Evolutionary conservation across 2,113 vertebrate genomes (phyloP), one percentile per base, ranked within the genome.

Genomic region (Ammodramus savannarum): DNA sequence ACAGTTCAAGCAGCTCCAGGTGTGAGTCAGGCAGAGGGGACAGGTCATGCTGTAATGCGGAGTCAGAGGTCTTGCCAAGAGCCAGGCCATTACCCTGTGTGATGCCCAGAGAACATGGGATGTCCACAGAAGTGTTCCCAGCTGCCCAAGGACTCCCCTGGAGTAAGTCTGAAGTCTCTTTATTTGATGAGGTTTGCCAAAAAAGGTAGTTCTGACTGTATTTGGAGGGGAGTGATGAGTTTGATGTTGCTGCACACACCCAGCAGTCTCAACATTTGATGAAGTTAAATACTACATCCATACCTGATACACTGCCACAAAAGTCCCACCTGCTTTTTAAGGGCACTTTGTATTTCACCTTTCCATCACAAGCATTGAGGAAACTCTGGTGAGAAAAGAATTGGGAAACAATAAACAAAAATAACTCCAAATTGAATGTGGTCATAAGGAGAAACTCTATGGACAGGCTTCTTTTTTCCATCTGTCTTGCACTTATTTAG

Each of bases 121-220:
- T 20, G 32, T 71, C 27, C 85, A n/a, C 0, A 0, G 2, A 43
- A 32, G 11, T 1, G 1, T 32, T 80, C 59, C 32, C 16, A 29
- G 27, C 13, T 48, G 54, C 57, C n/a, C 8, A 7, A 84, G 34
- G 23, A 10, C 41, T n/a, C 9, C 54, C 25, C 46, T 29, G 22
- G 21, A 46, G 5, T 15, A 52, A 80, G 20, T 39, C 68, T 57
- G 48, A 65, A 3, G 6, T n/a, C 13, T 87, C 20, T 41, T 61
- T 59, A 25, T 75, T 43, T 72, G 8, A 65, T 16, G 13, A 79
- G 6, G 34, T 87, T 72, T 65, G 83, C 54, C 66, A 36, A 46
- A 66, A 83, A 71, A 31, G 20, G 43, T 36, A 41, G 18, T 36
- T 59, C 46, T 58, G 72, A 22, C 41, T 17, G 10, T 12, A 36